Evolutionary conservation across 2,888 invertebrate genomes (phyloP), one percentile per base, ranked within the genome.

Genomic region (Actias luna): DNA sequence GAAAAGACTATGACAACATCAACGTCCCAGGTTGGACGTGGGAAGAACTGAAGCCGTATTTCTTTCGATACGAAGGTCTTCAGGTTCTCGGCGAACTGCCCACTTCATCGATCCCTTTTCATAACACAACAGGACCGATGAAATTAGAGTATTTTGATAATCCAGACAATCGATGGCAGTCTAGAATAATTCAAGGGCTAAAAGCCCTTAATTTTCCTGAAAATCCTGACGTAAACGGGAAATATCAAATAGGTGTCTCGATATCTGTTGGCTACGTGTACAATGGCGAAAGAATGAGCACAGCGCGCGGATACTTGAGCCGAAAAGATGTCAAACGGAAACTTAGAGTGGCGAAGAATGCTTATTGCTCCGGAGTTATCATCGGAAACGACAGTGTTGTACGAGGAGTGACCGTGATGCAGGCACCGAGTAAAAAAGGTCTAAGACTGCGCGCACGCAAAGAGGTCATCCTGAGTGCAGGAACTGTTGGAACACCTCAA

Each of bases 391-490:
- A 68, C 2, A 80, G 80, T 10, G 65, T 72, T 4, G 81, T 83
- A 0, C 65, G 65, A 1, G 89, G 89, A 0, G 72, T 89, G n/a
- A 78, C 69, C 0, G 79, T 77, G 0, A 58, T 71, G 1, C 72
- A 72, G 27, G 67, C 63, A 0, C 58, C 66, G 10, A 16, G 60
- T 0, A 65, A 62, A 1, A 55, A 14, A 5, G 68, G 58, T 0
- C 7, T 83, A 1, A 69, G 60, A 0, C 25, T 87, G 1, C 83
- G 71, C 62, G 85, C 83, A 0, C 72, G 65, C 5, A 75, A 70
- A 18, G 89, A 88, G 66, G 84, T 89, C 0, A 77, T 89, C 7
- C 66, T 89, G 14, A 80, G 84, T 36, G 87, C 89, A 0, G 89
- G 89, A 0, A 64, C 87, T 0, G 65, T 88, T 1, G 85, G 77